These are phyloP conservation scores for Aleiodes leptofemur DNA, from an alignment of 2,888 invertebrate genomes.

Conservation along the genomic window DNA sequence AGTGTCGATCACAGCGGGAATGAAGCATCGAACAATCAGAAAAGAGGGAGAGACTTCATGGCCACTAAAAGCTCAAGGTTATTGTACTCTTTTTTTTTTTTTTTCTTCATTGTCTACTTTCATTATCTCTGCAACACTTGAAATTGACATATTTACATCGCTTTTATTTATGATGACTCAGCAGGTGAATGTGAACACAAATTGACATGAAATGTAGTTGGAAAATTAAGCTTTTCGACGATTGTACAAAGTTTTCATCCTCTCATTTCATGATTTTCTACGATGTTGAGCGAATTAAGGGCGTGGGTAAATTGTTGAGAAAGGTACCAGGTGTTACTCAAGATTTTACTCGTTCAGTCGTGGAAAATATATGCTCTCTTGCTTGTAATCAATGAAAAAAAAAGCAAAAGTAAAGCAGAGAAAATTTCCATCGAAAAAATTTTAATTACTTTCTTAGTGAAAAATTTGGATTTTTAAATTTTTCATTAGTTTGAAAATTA, in stretches of 20 bases:
- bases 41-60: constrained; percentile 28
- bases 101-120: neutral
- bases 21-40: constrained; percentile 35
- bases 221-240: neutral
- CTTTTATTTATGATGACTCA: constrained; percentile 1
- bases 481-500: too few species aligned
- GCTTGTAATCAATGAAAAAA: neutral
- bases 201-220: neutral
- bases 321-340: constrained; percentile 32
- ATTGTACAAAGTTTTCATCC: constrained; percentile 33
- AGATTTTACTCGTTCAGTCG: constrained; percentile 9
- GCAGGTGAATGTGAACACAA: constrained; percentile 4
- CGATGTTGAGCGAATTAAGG: constrained; percentile 29
- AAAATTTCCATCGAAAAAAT: too few species aligned
- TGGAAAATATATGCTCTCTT: constrained; percentile 15
- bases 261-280: constrained; percentile 17
- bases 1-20: constrained; percentile 52
- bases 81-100: constrained; percentile 7
- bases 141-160: constrained; percentile 9
- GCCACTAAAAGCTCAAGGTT: constrained; percentile 41
- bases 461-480: too few species aligned
- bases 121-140: neutral
- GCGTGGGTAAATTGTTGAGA: constrained; percentile 35
- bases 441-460: too few species aligned
- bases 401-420: too few species aligned